Percentiles rank a stretch among this genome's conserved stretches.
phyloP scores from a whole-genome alignment of 53 echinoderm and acorn worm species.

The Antedon mediterranea region DNA sequence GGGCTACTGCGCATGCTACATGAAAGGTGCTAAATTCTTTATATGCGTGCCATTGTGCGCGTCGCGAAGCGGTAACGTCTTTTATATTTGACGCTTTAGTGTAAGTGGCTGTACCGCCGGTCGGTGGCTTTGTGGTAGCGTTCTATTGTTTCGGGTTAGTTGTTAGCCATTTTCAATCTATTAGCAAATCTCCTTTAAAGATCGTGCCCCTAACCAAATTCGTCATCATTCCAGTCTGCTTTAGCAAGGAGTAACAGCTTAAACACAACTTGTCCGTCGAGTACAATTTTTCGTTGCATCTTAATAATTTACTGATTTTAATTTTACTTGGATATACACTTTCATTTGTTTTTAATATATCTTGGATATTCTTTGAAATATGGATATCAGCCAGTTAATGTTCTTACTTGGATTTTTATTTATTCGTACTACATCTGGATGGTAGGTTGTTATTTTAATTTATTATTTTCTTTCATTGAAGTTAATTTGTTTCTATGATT shows the following conservation, averaged over 20 bases:
- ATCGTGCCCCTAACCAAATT: neutral
- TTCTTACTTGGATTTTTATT: neutral
- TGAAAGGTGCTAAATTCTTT: neutral
- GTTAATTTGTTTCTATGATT: too few relatives aligned
- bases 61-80: neutral
- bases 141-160: neutral
- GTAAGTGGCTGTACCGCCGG: neutral
- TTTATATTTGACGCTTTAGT: too few relatives aligned
- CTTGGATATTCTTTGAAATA: neutral
- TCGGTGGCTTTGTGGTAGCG: neutral
- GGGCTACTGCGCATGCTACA: neutral
- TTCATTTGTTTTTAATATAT: neutral
- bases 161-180: neutral
- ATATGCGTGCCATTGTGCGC: neutral
- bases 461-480: too few relatives aligned
- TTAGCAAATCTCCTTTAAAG: neutral
- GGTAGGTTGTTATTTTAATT: neutral
- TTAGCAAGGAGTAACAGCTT: neutral
- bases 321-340: neutral
- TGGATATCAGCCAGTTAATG: neutral
- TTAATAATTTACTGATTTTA: too few relatives aligned
- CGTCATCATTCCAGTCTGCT: neutral
- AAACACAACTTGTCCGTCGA: neutral
- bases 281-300: too few relatives aligned
- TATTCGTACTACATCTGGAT: neutral